Base-by-base conservation (phyloP, 2,888 invertebrate genomes). In the Aspidiotus destructor region DNA sequence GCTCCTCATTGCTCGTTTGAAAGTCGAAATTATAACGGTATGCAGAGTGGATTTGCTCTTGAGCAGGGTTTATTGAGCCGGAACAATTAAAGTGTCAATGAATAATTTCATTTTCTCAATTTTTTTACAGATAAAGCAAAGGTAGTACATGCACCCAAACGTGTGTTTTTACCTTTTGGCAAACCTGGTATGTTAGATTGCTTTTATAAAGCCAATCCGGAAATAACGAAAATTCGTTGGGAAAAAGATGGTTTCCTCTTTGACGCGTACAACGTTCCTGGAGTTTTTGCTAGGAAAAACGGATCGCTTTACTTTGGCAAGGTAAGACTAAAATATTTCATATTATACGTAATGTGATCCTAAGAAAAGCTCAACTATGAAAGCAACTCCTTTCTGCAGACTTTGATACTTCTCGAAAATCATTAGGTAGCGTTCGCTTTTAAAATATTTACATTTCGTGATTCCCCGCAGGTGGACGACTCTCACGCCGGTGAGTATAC, bases 181-280 rank as follows among this genome's bases (percentile, higher is more conserved):
- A 84, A 87, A 74, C 85, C 88, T 7, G 90, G 88, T 9, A 83
- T 90, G 69, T 82, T 96, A 69, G 91, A 92, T 78, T 96, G 96
- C 77, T 91, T 92, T 77, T 92, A 92, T 76, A 85, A 91, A 74
- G 89, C 94, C 7, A 95, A 94, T 80, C 96, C 95, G 15, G 90
- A 93, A 9, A 80, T 94, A 73, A 89, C 89, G 64, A 89, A 89
- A 76, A 81, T 94, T 69, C 85, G 90, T 72, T 96, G 96, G 95
- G 92, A 92, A 77, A 94, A 94, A 77, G 92, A 95, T 77, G 92
- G 91, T 16, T 87, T 92, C 74, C 83, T 91, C 1, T 93, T 89
- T 77, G 92, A 93, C 76, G 91, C 92, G 0, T 90, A 89, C 80
- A 90, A 91, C 77, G 90, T 91, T 58, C 90, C 79, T 72, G 92